A percentile compares a stretch with the other conserved stretches of the same genome.
These are phyloP conservation scores for Hypomesus transpacificus DNA, from an alignment of 2,113 vertebrate genomes.

Conservation along the genomic window DNA sequence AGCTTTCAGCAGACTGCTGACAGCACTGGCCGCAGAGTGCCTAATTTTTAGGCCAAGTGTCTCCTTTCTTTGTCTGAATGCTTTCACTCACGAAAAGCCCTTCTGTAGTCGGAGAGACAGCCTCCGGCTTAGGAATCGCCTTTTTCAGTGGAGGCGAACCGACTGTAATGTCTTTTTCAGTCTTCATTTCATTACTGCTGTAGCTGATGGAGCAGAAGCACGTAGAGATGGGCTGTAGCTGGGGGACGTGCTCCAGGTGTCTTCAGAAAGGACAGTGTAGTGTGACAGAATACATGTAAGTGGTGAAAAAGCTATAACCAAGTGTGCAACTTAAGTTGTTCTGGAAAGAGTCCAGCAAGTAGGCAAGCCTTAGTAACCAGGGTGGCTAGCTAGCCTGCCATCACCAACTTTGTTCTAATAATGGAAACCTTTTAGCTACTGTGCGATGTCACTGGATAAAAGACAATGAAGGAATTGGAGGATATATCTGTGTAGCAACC, in stretches of 20 bases:
- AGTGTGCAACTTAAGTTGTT: no score
- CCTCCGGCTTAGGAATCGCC: conserved; percentile 46
- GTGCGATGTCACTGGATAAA: no score
- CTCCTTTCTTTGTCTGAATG: conserved; percentile 40
- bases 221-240: conserved; percentile 45
- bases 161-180: conserved; percentile 52
- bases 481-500: no score
- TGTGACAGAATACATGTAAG: no score
- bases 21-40: conserved; percentile 8
- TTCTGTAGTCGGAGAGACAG: conserved; percentile 39
- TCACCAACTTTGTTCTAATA: no score
- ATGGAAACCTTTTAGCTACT: no score
- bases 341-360: no score
- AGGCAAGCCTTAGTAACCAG: no score
- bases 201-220: conserved; percentile 57
- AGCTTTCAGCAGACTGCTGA: conserved; percentile 12
- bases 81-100: conserved; percentile 41
- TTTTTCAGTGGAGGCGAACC: conserved; percentile 24
- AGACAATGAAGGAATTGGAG: no score
- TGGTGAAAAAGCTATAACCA: no score
- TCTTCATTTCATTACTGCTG: conserved; percentile 56
- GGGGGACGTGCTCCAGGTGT: conserved; percentile 23
- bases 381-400: no score
- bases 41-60: conserved; percentile 30
- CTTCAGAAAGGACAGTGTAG: no score